Evolutionary conservation across 2,888 invertebrate species (phyloP).

Genomic region (Odontocolon sp.): DNA sequence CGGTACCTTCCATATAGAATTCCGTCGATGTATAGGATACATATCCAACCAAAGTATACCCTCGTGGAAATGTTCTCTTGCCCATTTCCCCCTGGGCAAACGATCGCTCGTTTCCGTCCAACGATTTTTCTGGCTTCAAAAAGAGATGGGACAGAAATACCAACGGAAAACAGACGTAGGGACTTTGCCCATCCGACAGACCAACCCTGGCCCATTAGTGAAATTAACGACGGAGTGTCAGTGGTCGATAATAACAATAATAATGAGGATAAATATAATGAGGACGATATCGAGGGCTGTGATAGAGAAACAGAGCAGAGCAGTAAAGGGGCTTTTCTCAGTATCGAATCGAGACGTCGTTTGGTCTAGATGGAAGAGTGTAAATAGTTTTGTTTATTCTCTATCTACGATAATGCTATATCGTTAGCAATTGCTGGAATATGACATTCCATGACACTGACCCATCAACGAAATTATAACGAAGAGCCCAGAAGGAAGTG

Average conservation of each 20-base stretch:
- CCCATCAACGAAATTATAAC: background rate
- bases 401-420: no score
- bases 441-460: no score
- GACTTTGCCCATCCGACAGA: no score
- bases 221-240: background rate
- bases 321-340: no score
- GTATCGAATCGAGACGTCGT: no score
- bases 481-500: background rate
- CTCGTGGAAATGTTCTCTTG: background rate
- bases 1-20: background rate
- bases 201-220: background rate
- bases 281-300: no score
- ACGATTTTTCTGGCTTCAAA: background rate
- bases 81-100: background rate
- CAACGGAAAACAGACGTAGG: no score
- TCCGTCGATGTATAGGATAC: background rate
- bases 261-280: background rate
- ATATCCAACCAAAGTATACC: background rate
- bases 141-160: background rate
- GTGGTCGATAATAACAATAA: slow-evolving; percentile 1
- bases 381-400: no score
- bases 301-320: no score
- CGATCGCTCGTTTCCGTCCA: background rate
- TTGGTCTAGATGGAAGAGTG: no score
- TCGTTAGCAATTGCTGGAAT: no score